A percentile compares a stretch with the other conserved stretches of the same genome.
These are phyloP conservation scores for Pseudochirops corinnae DNA, from an alignment of 2,797 vertebrate genomes.

Conservation along the genomic window DNA sequence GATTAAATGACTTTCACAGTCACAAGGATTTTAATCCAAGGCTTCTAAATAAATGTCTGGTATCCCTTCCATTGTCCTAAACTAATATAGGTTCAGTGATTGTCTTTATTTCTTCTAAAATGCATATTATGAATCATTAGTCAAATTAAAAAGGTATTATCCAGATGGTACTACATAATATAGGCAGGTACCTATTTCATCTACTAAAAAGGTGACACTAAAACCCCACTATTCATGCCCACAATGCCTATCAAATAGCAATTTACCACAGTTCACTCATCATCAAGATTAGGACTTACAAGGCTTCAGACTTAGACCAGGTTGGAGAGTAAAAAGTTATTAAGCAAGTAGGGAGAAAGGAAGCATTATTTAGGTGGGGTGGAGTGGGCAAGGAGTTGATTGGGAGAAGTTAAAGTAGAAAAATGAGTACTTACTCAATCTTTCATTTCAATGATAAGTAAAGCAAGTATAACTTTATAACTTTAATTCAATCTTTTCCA, in stretches of 20 bases:
- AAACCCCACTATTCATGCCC: neutral
- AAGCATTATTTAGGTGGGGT: neutral
- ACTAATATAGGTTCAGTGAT: neutral
- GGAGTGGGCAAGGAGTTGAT: neutral
- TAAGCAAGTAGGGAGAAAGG: neutral
- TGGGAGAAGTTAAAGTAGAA: neutral
- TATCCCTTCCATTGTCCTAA: too few species aligned
- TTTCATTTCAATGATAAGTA: constrained; percentile 18
- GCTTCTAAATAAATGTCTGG: neutral
- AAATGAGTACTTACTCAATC: neutral
- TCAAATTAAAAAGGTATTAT: neutral
- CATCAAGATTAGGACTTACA: constrained; percentile 42
- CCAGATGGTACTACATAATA: neutral
- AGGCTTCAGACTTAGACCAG: neutral
- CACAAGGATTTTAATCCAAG: neutral
- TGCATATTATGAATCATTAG: neutral
- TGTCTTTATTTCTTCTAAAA: neutral
- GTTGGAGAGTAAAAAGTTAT: neutral
- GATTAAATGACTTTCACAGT: neutral
- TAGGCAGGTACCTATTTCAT: neutral
- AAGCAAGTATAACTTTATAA: neutral
- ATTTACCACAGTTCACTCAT: neutral
- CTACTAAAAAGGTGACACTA: neutral
- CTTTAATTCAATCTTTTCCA: neutral
- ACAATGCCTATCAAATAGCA: neutral